These are phyloP conservation scores for Trinectes maculatus DNA, from an alignment of 2,113 vertebrate genomes.

Conservation along the genomic window DNA sequence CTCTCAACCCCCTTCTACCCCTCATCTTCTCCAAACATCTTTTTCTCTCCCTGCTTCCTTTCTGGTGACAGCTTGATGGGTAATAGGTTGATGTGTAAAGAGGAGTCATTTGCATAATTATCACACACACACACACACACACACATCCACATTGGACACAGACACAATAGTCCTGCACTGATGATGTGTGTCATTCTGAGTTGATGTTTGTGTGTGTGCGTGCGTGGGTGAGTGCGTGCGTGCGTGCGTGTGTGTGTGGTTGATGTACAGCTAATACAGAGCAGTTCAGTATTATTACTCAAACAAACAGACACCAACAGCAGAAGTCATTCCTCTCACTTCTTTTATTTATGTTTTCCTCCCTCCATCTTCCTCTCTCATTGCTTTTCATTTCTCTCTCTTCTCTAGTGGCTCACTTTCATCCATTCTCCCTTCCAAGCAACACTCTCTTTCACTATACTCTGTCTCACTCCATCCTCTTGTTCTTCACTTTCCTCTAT, in stretches of 20 bases:
- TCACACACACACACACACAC: no score
- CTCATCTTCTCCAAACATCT: no score
- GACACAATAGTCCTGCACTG: conserved; percentile 19
- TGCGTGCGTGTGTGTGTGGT: conserved; percentile 21
- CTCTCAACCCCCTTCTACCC: no score
- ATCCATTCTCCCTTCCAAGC: neutral
- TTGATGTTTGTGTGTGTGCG: no score
- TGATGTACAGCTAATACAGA: conserved; percentile 14
- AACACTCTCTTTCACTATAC: neutral
- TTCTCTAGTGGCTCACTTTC: no score
- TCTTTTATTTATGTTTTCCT: neutral
- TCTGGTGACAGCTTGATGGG: no score
- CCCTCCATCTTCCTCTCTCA: neutral
- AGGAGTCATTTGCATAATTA: no score
- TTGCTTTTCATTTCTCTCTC: no score
- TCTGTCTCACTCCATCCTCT: neutral
- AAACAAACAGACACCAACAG: conserved; percentile 21
- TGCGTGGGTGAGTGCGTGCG: conserved; percentile 19
- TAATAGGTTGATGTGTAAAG: no score
- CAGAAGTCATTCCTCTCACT: neutral
- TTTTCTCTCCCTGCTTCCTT: no score
- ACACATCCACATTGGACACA: no score
- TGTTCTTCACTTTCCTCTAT: neutral
- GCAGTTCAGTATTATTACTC: conserved; percentile 43
- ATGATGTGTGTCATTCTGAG: no score